Conservation (phyloP, 2,888 invertebrate species). For the Sphinx pinastri region DNA sequence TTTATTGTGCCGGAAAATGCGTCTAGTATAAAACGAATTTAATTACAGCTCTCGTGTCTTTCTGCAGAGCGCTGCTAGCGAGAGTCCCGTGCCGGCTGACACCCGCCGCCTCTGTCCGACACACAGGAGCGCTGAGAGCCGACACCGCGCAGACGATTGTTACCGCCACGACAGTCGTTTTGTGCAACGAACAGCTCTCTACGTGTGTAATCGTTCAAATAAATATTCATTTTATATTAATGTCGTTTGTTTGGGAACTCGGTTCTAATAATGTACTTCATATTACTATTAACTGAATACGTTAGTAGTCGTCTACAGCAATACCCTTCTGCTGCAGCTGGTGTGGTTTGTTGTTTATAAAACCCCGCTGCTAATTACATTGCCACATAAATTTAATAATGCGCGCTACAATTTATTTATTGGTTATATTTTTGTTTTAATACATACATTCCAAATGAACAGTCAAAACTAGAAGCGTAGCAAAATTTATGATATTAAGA, state of each 20-base stretch:
- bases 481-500: too few species aligned
- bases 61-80: slow-evolving; percentile 7
- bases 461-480: too few species aligned
- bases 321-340: neutral
- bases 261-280: neutral
- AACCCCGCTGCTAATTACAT: too few species aligned
- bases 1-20: slow-evolving; percentile 19
- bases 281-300: neutral
- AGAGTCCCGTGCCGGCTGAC: neutral
- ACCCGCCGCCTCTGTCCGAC: neutral
- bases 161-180: neutral
- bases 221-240: slow-evolving; percentile 4
- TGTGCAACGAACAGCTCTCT: neutral
- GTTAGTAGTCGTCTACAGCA: neutral
- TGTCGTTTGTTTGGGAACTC: neutral
- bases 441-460: too few species aligned
- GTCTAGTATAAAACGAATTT: slow-evolving; percentile 21
- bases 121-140: neutral
- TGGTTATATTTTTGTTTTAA: too few species aligned
- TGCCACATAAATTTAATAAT: too few species aligned
- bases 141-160: neutral
- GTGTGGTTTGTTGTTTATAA: too few species aligned
- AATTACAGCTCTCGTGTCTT: slow-evolving; percentile 20
- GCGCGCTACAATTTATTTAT: too few species aligned
- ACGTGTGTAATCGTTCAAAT: slow-evolving; percentile 8